Evolutionary conservation across 2,888 invertebrate genomes (phyloP).

Genomic region (Eulithis testata): DNA sequence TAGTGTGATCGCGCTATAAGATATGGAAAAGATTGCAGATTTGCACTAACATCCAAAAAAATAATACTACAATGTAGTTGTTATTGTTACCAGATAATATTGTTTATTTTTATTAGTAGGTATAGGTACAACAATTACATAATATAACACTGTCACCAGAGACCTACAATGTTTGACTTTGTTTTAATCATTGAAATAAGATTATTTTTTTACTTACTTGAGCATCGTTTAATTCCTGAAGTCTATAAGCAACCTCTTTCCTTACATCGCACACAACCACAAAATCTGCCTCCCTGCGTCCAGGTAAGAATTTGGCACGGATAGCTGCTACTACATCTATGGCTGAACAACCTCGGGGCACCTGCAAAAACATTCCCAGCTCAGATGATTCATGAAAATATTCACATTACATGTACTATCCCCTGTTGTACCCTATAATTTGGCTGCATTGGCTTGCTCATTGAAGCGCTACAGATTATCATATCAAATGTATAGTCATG

Average conservation of each 20-base stretch:
- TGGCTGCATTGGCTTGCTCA: no score
- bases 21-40: no score
- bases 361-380: slow-evolving; percentile 66
- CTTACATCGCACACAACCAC: slow-evolving; percentile 95
- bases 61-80: slow-evolving; percentile 1
- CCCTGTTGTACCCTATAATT: no score
- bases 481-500: no score
- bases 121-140: not conserved
- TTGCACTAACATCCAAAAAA: no score
- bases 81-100: slow-evolving; percentile 2
- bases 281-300: slow-evolving; percentile 93
- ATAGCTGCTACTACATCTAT: slow-evolving; percentile 90
- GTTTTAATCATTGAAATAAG: no score
- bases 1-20: no score
- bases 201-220: slow-evolving; percentile 84
- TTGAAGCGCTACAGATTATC: no score
- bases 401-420: no score
- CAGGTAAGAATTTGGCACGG: slow-evolving; percentile 89
- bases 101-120: not conserved
- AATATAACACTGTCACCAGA: slow-evolving; percentile 2
- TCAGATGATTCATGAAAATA: not conserved
- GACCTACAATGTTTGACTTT: not conserved
- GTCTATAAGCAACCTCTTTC: slow-evolving; percentile 89
- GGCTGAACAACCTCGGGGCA: slow-evolving; percentile 92
- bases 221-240: slow-evolving; percentile 93